These are phyloP conservation scores for Macrophya alboannulata DNA, from an alignment of 2,888 invertebrate species.

Conservation along the genomic window DNA sequence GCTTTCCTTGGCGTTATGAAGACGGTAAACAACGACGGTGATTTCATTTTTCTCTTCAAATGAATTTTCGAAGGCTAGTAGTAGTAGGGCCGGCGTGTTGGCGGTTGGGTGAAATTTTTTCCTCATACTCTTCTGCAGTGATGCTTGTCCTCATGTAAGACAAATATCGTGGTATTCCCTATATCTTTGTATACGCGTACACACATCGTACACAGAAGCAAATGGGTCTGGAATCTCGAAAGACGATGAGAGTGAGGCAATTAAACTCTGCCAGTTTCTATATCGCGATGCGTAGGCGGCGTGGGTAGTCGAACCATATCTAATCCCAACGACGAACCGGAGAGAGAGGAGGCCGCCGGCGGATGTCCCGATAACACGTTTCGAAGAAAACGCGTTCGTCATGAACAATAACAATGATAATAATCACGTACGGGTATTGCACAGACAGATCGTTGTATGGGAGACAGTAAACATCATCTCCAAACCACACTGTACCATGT, in stretches of 20 bases:
- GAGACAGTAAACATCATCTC: slow-evolving; percentile 90
- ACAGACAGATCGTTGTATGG: slow-evolving; percentile 94
- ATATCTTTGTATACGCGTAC: not conserved
- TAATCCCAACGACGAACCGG: slow-evolving; percentile 47
- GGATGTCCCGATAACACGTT: slow-evolving; percentile 48
- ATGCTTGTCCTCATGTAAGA: not conserved
- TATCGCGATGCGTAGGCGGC: slow-evolving; percentile 43
- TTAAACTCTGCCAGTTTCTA: slow-evolving; percentile 39
- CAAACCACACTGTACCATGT: not conserved
- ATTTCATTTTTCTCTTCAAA: not conserved
- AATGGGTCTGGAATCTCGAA: slow-evolving; percentile 26
- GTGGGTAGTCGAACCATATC: slow-evolving; percentile 40
- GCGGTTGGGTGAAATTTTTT: not conserved
- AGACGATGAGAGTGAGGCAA: slow-evolving; percentile 31
- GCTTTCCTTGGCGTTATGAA: not conserved
- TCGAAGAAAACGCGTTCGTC: slow-evolving; percentile 42
- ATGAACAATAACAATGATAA: slow-evolving; percentile 86
- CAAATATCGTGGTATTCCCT: not conserved
- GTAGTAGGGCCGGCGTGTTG: not conserved
- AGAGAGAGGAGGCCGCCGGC: slow-evolving; percentile 28
- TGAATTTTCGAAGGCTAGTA: not conserved
- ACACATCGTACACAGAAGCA: slow-evolving; percentile 1
- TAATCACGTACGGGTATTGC: slow-evolving; percentile 94
- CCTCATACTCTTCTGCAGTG: not conserved
- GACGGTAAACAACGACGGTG: not conserved